Evolutionary conservation across 1,140 invertebrate species (phyloP), one percentile per base, ranked within the genome.

Genomic region (Glossosoma conforme): DNA sequence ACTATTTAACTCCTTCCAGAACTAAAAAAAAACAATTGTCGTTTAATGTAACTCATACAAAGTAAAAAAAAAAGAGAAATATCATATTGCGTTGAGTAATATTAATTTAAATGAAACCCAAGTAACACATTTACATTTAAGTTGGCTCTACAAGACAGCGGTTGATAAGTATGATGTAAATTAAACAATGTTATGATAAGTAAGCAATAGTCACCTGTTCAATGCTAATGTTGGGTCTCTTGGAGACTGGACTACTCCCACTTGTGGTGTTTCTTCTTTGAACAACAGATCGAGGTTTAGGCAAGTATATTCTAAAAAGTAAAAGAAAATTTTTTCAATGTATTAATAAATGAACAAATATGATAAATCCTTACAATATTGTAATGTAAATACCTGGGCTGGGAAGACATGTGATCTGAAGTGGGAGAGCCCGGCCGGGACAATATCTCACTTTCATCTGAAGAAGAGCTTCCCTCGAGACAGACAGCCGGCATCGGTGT

Each of bases 231-330:
- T 78, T 77, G 37, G 85, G 78, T 43, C 79, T 67, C 50, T 81
- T 82, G 32, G 79, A 73, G 2, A 80, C 83, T 11, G 88, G 85
- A 53, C 83, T 88, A 36, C 84, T 87, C 5, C 91, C 90, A 58
- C 89, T 90, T 57, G 94, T 91, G 3, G 91, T 93, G 40, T 92
- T 89, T 18, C 92, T 72, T 9, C 92, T 77, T 66, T 89, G 88
- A 40, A 79, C 68, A 46, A 79, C 72, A 17, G 83, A 78, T 25
- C 85, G 76, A 17, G 87, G 87, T 64, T 89, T 88, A 1, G 86
- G 80, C 17, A 86, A 80, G 61, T 87, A 90, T 54, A 90, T 54
- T 32, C 70, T 69, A 61, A 41, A 52, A 49, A 49, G 13, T n/a
- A 35, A 47, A 1, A 47, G 11, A 17, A 9, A 9, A 35, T n/a